Evolutionary conservation across 2,797 vertebrate genomes (phyloP), one percentile per base, ranked within the genome.

Genomic region (Notolabrus celidotus): DNA sequence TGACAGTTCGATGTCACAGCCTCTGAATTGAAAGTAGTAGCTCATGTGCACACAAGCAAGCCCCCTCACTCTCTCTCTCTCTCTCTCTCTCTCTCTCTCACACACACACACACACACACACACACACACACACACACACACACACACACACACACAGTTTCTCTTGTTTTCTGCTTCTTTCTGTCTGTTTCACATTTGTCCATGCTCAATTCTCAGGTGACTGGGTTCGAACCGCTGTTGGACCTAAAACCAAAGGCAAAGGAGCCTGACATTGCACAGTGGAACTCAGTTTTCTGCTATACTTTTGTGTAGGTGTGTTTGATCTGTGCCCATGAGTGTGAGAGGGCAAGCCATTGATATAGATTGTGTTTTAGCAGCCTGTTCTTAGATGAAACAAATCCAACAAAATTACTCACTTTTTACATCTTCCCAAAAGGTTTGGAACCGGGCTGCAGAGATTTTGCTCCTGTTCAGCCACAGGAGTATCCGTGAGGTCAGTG

Each of bases 1-100:
- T 87, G 85, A 80, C 74, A 81, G 66, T 71, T 85, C 10, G 50
- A 74, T 86, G 79, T 86, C 82, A 83, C 57, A 78, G 61, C 62
- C 77, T 86, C 54, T 76, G 71, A 83, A 88, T 57, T 79, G 67
- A 79, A 79, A 85, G 45, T 46, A 76, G 45, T 46, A 74, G 22
- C 59, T 63, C 38, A 47, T 77, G 63, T 50, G 66, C 68, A 77
- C 69, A 71, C 47, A 56, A 12, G 54, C 16, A 45, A 36, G 46
- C 38, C 67, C 33, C 36, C 22, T 56, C 27, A 49, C 29, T n/a
- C 61, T n/a, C n/a, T n/a, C n/a, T n/a, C n/a, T n/a, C n/a, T n/a
- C n/a, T n/a, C n/a, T n/a, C n/a, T n/a, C n/a, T n/a, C n/a, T n/a
- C n/a, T n/a, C n/a, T n/a, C n/a, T n/a, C n/a, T n/a, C n/a, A 58